A percentile compares a stretch with the other conserved stretches of the same genome.
These are phyloP conservation scores for Nudaria mundana DNA, from an alignment of 2,888 invertebrate genomes.

Conservation along the genomic window DNA sequence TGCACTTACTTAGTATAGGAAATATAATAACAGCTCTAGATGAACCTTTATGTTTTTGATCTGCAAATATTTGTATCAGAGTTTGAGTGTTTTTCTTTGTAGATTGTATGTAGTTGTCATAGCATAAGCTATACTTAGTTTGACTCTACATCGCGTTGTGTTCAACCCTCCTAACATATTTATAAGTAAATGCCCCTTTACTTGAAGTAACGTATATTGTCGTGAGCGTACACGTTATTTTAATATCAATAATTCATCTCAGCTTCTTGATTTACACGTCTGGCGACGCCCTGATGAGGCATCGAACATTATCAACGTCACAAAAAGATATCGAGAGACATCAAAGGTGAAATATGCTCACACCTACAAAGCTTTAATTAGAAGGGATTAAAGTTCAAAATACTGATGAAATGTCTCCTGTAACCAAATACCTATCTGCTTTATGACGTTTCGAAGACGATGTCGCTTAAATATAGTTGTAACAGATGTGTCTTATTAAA, in stretches of 20 bases:
- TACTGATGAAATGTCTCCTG: constrained; percentile 18
- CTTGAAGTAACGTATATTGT: too few relatives aligned
- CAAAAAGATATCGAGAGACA: constrained; percentile 30
- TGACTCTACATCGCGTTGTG: too few relatives aligned
- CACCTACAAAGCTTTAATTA: constrained; percentile 13
- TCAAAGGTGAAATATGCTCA: constrained; percentile 28
- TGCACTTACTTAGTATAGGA: too few relatives aligned
- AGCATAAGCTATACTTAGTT: too few relatives aligned
- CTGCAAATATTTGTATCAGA: too few relatives aligned
- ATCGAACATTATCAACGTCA: constrained; percentile 24
- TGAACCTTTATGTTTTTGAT: too few relatives aligned
- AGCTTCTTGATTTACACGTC: constrained; percentile 30
- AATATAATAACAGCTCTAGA: too few relatives aligned
- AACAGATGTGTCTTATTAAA: constrained; percentile 60
- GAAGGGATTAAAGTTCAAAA: constrained; percentile 28
- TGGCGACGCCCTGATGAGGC: constrained; percentile 25
- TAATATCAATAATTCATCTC: constrained; percentile 26
- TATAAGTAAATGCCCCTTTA: too few relatives aligned
- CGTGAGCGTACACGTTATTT: too few relatives aligned
- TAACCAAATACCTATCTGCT: constrained; percentile 48
- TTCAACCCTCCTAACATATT: too few relatives aligned
- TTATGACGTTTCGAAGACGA: constrained; percentile 49
- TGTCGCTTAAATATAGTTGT: constrained; percentile 54
- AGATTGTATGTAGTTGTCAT: too few relatives aligned
- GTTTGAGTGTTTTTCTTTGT: too few relatives aligned